Evolutionary conservation across 2,888 invertebrate species (phyloP).

Genomic region (Drosophila prolongata): DNA sequence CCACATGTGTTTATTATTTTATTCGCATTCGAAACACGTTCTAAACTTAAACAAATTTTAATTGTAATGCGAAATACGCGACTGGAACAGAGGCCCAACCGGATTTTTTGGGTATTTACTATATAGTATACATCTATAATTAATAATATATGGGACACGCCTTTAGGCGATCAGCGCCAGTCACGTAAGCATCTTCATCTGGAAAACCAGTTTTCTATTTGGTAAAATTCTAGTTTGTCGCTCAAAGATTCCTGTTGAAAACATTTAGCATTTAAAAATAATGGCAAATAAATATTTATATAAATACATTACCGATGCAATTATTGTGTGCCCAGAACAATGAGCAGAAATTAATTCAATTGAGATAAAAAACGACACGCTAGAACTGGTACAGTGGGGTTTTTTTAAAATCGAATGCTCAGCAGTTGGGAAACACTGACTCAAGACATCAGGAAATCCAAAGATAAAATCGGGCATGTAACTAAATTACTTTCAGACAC

Average conservation of each 20-base stretch:
- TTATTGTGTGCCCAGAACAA: conserved; percentile 53
- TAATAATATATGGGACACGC: conserved; percentile 52
- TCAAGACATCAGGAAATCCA: background rate
- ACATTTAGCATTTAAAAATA: conserved; percentile 56
- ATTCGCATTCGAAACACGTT: conserved; percentile 67
- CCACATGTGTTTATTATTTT: conserved; percentile 31
- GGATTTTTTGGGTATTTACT: conserved; percentile 56
- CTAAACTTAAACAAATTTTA: conserved; percentile 63
- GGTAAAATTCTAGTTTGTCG: conserved; percentile 61
- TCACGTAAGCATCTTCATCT: conserved; percentile 67
- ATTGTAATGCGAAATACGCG: conserved; percentile 69
- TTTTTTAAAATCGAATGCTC: background rate
- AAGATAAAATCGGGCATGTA: conserved; percentile 7
- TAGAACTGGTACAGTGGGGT: conserved; percentile 4
- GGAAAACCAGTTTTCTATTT: conserved; percentile 66
- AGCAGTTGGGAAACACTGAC: background rate
- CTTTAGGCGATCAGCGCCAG: conserved; percentile 55
- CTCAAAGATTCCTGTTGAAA: conserved; percentile 54
- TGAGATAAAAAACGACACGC: conserved; percentile 40
- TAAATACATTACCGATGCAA: conserved; percentile 45
- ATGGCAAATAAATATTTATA: conserved; percentile 46
- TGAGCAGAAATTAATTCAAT: conserved; percentile 56
- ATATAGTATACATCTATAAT: conserved; percentile 40
- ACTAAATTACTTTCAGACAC: conserved; percentile 17
- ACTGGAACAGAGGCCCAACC: conserved; percentile 14